Percentiles rank a stretch among this genome's conserved stretches.
Conservation (phyloP, 2,888 invertebrate species). For the Thyatira batis region DNA sequence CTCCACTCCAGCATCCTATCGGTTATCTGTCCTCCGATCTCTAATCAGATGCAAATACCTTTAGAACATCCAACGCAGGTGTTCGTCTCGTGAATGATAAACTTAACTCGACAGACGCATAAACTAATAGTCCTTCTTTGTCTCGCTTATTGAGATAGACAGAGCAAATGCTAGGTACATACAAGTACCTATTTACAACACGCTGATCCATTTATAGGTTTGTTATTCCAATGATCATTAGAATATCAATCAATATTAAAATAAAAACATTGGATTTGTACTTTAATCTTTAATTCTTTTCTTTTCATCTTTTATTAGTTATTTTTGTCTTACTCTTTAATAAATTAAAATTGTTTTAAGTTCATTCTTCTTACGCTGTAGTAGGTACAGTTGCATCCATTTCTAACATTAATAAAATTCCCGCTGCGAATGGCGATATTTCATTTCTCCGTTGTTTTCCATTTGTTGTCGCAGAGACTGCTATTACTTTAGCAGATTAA, state of each 20-base stretch:
- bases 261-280: too few relatives aligned
- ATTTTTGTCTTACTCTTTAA: too few relatives aligned
- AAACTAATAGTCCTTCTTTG: neutral
- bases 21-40: constrained; percentile 14
- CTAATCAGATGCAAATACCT: constrained; percentile 36
- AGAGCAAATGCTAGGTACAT: neutral
- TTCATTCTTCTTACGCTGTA: too few relatives aligned
- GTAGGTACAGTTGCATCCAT: neutral
- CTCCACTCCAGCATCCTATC: constrained; percentile 12
- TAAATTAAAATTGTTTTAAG: too few relatives aligned
- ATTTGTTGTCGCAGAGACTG: neutral
- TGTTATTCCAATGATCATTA: too few relatives aligned
- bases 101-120: constrained; percentile 6
- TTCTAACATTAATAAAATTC: neutral
- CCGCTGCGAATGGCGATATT: neutral
- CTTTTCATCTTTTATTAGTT: too few relatives aligned
- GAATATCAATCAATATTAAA: too few relatives aligned
- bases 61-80: constrained; percentile 31
- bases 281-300: too few relatives aligned
- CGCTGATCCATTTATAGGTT: neutral
- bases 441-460: neutral
- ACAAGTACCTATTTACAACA: neutral
- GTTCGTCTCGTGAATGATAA: constrained; percentile 21
- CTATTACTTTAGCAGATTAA: neutral
- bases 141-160: neutral